Conservation (phyloP, 2,888 invertebrate genomes). For the Monochamus alternatus region DNA sequence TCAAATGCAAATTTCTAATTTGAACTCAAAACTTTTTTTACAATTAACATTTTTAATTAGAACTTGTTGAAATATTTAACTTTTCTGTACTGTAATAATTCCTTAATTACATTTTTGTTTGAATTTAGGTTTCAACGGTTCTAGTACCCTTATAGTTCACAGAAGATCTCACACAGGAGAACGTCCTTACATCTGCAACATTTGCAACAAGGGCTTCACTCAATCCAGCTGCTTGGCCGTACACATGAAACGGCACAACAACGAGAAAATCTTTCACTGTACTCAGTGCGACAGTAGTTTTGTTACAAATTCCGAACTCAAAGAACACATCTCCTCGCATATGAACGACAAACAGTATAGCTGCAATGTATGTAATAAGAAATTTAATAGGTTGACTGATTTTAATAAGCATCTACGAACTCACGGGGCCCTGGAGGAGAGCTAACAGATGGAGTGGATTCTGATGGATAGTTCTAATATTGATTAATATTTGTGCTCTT, state of each 20-base stretch:
- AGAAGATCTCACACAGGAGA: slow-evolving; percentile 69
- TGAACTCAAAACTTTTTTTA: too few relatives aligned
- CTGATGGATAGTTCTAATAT: slow-evolving; percentile 18
- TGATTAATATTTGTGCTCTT: neutral
- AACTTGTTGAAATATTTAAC: too few relatives aligned
- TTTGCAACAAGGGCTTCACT: slow-evolving; percentile 68
- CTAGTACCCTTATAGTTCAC: slow-evolving; percentile 68
- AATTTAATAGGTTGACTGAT: slow-evolving; percentile 33
- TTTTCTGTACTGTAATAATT: too few relatives aligned
- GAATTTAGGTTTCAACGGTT: slow-evolving; percentile 67
- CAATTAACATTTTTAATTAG: too few relatives aligned
- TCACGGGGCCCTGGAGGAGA: slow-evolving; percentile 38
- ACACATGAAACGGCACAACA: slow-evolving; percentile 69
- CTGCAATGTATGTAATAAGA: slow-evolving; percentile 42
- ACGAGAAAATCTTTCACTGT: slow-evolving; percentile 62
- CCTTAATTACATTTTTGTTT: too few relatives aligned
- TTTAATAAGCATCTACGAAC: slow-evolving; percentile 40
- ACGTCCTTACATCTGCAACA: slow-evolving; percentile 67
- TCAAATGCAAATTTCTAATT: too few relatives aligned
- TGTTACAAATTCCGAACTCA: slow-evolving; percentile 34
- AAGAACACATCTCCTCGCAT: slow-evolving; percentile 29
- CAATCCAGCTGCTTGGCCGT: slow-evolving; percentile 69
- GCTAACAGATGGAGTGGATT: slow-evolving; percentile 36
- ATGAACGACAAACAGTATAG: slow-evolving; percentile 39
- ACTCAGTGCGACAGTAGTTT: slow-evolving; percentile 40